Conservation (phyloP, 1,140 invertebrate genomes). For the Coptotermes formosanus region DNA sequence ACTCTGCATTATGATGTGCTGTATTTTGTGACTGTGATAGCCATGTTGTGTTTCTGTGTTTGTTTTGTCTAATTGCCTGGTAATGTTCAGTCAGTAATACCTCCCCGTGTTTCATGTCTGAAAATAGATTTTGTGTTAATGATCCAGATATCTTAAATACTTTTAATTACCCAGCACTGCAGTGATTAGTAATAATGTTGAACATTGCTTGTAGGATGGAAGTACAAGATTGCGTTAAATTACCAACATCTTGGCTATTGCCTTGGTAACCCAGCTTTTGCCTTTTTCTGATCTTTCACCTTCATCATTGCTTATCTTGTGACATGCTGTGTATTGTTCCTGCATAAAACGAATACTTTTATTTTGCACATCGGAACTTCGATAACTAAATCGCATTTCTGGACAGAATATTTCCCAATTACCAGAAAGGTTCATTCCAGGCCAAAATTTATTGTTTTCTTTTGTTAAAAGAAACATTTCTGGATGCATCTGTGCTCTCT, state of each 20-base stretch:
- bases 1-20: neutral
- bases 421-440: too few relatives aligned
- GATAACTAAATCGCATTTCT: neutral
- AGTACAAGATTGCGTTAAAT: neutral
- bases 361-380: constrained; percentile 10
- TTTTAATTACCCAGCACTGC: neutral
- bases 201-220: neutral
- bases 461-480: too few relatives aligned
- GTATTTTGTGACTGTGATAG: neutral
- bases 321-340: neutral
- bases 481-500: too few relatives aligned
- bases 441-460: too few relatives aligned
- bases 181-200: neutral
- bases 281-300: neutral
- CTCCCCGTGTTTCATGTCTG: neutral
- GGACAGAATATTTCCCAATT: neutral
- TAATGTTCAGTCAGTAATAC: neutral
- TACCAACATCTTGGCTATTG: neutral
- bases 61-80: neutral
- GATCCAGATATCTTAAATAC: neutral
- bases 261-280: neutral
- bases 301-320: neutral
- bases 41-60: neutral
- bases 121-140: too few relatives aligned
- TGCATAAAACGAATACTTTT: neutral